Conservation (phyloP, 2,888 invertebrate genomes). For the Watsonalla binaria region DNA sequence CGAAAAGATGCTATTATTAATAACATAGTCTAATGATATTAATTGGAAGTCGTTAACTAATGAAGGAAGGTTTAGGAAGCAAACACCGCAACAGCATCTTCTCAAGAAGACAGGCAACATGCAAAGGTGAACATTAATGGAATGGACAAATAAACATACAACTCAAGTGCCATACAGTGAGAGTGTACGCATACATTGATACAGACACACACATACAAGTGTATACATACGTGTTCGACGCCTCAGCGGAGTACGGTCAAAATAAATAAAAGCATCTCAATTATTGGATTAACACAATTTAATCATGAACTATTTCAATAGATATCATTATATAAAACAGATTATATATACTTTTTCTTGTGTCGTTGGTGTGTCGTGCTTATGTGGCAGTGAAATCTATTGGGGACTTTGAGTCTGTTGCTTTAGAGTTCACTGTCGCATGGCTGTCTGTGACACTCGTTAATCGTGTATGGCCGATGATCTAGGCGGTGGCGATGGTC, state of each 20-base stretch:
- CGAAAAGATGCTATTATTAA: constrained; percentile 19
- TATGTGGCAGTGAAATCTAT: constrained; percentile 67
- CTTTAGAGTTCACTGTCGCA: constrained; percentile 65
- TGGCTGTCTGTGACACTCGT: constrained; percentile 65
- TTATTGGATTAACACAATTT: constrained; percentile 79
- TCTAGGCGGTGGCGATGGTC: constrained; percentile 66
- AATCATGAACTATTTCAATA: constrained; percentile 75
- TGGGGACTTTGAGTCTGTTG: constrained; percentile 25
- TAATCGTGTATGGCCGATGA: constrained; percentile 64
- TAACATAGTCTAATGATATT: background rate
- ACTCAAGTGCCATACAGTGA: constrained; percentile 67
- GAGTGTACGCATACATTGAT: constrained; percentile 74
- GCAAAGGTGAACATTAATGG: constrained; percentile 64
- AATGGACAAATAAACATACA: constrained; percentile 45
- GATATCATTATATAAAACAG: constrained; percentile 73
- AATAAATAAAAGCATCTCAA: constrained; percentile 77
- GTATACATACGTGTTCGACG: constrained; percentile 77
- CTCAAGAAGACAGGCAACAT: constrained; percentile 59
- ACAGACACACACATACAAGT: constrained; percentile 76
- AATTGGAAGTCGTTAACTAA: background rate
- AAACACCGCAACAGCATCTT: constrained; percentile 35
- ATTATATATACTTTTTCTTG: constrained; percentile 67
- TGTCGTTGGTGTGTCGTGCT: constrained; percentile 72
- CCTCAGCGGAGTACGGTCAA: constrained; percentile 77
- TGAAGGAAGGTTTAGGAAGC: constrained; percentile 6